Evolutionary conservation across 2,888 invertebrate genomes (phyloP).

Genomic region (Portevinia maculata): DNA sequence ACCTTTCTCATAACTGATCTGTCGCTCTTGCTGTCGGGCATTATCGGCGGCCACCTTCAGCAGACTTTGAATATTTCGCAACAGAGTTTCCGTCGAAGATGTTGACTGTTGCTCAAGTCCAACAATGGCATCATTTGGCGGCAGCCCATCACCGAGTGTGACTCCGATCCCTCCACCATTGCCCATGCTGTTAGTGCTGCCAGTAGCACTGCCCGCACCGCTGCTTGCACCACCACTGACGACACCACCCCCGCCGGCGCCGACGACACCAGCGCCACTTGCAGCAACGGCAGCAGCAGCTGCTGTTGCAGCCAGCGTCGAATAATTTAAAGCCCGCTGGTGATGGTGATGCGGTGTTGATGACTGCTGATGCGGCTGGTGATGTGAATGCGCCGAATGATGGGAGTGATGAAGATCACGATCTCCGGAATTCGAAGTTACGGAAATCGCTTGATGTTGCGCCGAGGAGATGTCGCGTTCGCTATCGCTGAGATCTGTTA

Average conservation of each 20-base stretch:
- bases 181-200: slow-evolving; percentile 78
- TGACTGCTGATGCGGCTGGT: slow-evolving; percentile 74
- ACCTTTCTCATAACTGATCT: slow-evolving; percentile 99
- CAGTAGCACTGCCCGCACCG: slow-evolving; percentile 80
- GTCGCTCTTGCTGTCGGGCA: slow-evolving; percentile 97
- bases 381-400: slow-evolving; percentile 72
- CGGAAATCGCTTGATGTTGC: slow-evolving; percentile 77
- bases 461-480: slow-evolving; percentile 82
- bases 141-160: slow-evolving; percentile 80
- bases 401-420: slow-evolving; percentile 73
- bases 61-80: slow-evolving; percentile 97
- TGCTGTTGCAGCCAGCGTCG: slow-evolving; percentile 87
- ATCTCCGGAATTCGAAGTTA: slow-evolving; percentile 71
- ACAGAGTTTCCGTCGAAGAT: slow-evolving; percentile 93
- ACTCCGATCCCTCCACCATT: slow-evolving; percentile 78
- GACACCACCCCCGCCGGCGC: slow-evolving; percentile 78
- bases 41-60: slow-evolving; percentile 99
- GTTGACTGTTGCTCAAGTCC: slow-evolving; percentile 81
- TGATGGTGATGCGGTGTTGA: slow-evolving; percentile 83
- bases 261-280: slow-evolving; percentile 75
- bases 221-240: slow-evolving; percentile 78
- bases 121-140: slow-evolving; percentile 80
- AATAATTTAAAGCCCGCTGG: slow-evolving; percentile 91
- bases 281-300: slow-evolving; percentile 83
- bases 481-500: slow-evolving; percentile 80